Percentiles rank a stretch among this genome's conserved stretches.
phyloP scores from a whole-genome alignment of 2,888 invertebrate genomes.

The Sialis fuliginosa region DNA sequence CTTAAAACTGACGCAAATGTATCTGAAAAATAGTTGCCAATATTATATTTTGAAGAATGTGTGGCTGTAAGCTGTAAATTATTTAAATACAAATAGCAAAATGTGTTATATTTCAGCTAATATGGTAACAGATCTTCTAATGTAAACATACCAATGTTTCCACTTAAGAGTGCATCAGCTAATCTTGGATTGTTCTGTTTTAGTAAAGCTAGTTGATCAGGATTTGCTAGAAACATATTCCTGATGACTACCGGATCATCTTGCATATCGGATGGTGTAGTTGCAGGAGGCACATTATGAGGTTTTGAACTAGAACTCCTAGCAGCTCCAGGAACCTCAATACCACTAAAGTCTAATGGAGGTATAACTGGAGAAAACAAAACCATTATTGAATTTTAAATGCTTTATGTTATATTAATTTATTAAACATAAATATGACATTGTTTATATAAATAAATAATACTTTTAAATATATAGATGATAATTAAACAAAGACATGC shows the following conservation, averaged over 20 bases:
- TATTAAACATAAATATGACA: no score
- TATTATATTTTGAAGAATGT: constrained; percentile 5
- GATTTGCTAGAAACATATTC: constrained; percentile 76
- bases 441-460: no score
- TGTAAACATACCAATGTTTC: constrained; percentile 47
- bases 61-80: neutral
- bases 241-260: constrained; percentile 73
- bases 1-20: constrained; percentile 60
- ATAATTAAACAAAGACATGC: no score
- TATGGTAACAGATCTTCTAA: neutral
- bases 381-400: no score
- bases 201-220: constrained; percentile 74
- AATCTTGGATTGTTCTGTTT: constrained; percentile 86
- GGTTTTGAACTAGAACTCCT: constrained; percentile 11
- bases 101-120: neutral
- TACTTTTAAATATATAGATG: no score
- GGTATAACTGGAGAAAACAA: no score
- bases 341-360: constrained; percentile 68
- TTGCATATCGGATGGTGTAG: constrained; percentile 28
- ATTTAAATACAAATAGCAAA: neutral
- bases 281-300: constrained; percentile 12
- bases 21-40: constrained; percentile 30
- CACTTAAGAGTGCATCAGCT: constrained; percentile 78
- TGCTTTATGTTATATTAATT: no score
- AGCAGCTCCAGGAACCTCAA: constrained; percentile 49